Evolutionary conservation across 2,797 vertebrate species (phyloP), one percentile per base, ranked within the genome.

Genomic region (Mycteria americana): DNA sequence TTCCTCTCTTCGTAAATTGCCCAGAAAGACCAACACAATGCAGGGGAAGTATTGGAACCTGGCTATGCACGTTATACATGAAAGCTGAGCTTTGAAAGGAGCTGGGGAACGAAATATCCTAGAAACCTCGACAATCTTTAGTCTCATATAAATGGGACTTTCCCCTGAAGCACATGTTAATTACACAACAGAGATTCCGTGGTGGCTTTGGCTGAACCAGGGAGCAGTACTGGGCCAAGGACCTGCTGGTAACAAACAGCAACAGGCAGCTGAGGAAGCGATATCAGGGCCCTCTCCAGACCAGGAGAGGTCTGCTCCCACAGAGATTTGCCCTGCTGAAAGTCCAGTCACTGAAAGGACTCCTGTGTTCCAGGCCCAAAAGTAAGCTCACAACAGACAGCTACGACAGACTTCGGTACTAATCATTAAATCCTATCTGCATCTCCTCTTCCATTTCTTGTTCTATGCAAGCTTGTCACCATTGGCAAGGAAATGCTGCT

Each of bases 341-440:
- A 70, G 65, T 16, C 12, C 74, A 25, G 13, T 9, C 18, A 4
- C 43, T 63, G n/a, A 18, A 57, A 64, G 13, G 31, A 23, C 30
- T 57, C 53, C 9, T 35, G 35, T 59, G 24, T 50, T 45, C 30
- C 25, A 60, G 6, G 19, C 3, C 6, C n/a, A 48, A 67, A 64
- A 59, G 14, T n/a, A 33, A 69, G 17, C 9, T 74, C 39, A n/a
- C 0, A 0, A 45, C 16, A 82, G n/a, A 39, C 9, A 31, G 25
- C 27, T 67, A 8, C 18, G 7, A 33, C 13, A 31, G n/a, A 14
- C n/a, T 50, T 59, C 0, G 0, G 12, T 53, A 22, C 3, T 53
- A 56, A 89, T 59, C 9, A 17, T 45, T 28, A 60, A 69, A 75
- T 33, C 11, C 9, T 21, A 15, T 4, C 28, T 13, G 33, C 74